Evolutionary conservation across 2,888 invertebrate species (phyloP), one percentile per base, ranked within the genome.

Genomic region (Chirona hameri): DNA sequence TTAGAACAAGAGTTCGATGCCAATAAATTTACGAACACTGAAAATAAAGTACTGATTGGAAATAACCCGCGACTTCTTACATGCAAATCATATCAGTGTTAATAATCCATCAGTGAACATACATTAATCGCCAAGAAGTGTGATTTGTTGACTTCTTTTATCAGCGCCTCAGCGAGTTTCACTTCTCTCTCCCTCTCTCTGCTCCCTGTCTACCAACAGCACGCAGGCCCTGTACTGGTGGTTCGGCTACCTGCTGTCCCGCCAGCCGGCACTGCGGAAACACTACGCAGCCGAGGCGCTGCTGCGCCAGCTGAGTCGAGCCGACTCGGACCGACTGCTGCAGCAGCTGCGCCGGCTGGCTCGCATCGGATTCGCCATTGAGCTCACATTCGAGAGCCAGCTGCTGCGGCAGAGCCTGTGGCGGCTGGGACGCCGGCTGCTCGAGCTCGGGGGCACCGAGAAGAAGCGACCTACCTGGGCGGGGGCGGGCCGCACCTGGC

Each of bases 191-290:
- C 39, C 39, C 39, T 39, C 39, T 5, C 39, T 39, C 7, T 5
- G 7, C 39, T 39, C 7, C 39, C 39, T 39, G 4, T 7, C 48
- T 84, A 81, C 84, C 88, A 88, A 83, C 89, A 94, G 93, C 88
- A 92, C 95, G 83, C 91, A 94, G 85, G 93, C 95, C n/a, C 90
- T 97, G 85, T 96, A 96, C 86, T 95, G 95, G 60, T 97, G 96
- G 96, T 91, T 95, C 85, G 93, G 94, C 83, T 96, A 95, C 87
- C 90, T 96, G 82, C 91, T 94, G 85, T 94, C 95, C n/a, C 91
- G 96, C 85, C 96, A 96, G 87, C 93, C 21, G 76, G 46, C 95
- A 27, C 89, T 96, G 82, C 91, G 92, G 79, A 94, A 93, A 86
- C 95, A 96, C 88, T 97, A 96, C 88, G 91, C 91, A 7, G 90